These are phyloP conservation scores for Tipula helvola DNA, from an alignment of 2,888 invertebrate species.

Conservation along the genomic window DNA sequence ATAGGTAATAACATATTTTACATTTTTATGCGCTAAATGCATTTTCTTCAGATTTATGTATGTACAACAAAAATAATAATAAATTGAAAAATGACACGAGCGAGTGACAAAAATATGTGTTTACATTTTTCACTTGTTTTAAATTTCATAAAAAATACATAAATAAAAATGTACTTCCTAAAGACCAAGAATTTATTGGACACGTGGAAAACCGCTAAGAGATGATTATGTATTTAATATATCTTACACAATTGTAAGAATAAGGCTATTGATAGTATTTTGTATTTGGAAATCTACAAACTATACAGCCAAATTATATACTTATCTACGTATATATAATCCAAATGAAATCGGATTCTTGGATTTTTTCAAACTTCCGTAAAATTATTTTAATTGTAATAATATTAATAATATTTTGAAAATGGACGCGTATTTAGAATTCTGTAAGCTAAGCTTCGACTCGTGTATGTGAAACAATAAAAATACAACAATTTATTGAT, in stretches of 20 bases:
- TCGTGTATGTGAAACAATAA: background rate
- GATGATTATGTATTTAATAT: background rate
- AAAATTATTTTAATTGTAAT: background rate
- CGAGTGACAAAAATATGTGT: background rate
- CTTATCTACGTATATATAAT: background rate
- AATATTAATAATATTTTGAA: background rate
- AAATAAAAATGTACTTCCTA: background rate
- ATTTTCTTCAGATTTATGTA: background rate
- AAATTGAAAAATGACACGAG: background rate
- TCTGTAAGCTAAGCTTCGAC: background rate
- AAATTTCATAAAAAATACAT: background rate
- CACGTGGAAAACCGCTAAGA: background rate
- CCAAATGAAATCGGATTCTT: background rate
- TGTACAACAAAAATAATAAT: background rate
- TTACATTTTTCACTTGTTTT: background rate
- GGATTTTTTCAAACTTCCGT: background rate
- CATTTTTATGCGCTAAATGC: background rate
- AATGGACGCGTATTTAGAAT: background rate
- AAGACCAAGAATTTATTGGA: background rate
- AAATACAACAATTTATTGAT: background rate
- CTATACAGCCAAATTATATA: no score
- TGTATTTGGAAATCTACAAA: no score
- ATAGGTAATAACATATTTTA: background rate
- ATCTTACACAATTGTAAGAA: no score
- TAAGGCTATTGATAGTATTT: no score